phyloP scores from a whole-genome alignment of 2,888 invertebrate genomes.

The Hirtodrosophila histrioides region DNA sequence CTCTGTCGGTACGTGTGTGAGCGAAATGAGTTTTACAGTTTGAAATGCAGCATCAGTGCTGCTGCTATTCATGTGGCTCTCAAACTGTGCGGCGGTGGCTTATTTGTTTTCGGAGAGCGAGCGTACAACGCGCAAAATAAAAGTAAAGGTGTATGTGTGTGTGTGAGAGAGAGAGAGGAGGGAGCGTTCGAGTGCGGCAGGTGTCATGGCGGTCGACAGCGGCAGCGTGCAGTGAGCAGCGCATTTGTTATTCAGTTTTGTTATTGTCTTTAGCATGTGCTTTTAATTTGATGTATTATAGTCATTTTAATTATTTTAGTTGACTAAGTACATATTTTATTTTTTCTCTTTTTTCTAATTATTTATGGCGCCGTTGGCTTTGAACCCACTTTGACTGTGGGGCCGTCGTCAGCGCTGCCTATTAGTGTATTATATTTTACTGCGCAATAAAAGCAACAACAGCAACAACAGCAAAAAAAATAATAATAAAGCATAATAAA shows the following conservation, averaged over 20 bases:
- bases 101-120: slow-evolving; percentile 19
- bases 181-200: slow-evolving; percentile 27
- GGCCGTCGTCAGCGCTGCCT: slow-evolving; percentile 24
- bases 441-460: slow-evolving; percentile 71
- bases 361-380: slow-evolving; percentile 57
- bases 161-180: slow-evolving; percentile 2
- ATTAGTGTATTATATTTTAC: slow-evolving; percentile 60
- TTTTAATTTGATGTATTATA: slow-evolving; percentile 40
- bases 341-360: slow-evolving; percentile 33
- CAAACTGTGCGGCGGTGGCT: slow-evolving; percentile 8
- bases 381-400: slow-evolving; percentile 20
- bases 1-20: slow-evolving; percentile 1
- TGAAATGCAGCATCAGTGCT: slow-evolving; percentile 16
- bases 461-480: slow-evolving; percentile 41
- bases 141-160: not conserved
- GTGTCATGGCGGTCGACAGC: slow-evolving; percentile 34
- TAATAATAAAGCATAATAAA: slow-evolving; percentile 72
- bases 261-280: slow-evolving; percentile 27
- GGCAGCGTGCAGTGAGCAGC: slow-evolving; percentile 20
- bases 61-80: slow-evolving; percentile 1
- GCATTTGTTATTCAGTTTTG: slow-evolving; percentile 26
- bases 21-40: slow-evolving; percentile 33
- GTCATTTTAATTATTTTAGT: slow-evolving; percentile 58
- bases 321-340: slow-evolving; percentile 20
- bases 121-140: not conserved